These are phyloP conservation scores for Notolepis coatsorum DNA, from an alignment of 2,797 vertebrate genomes.

Conservation along the genomic window DNA sequence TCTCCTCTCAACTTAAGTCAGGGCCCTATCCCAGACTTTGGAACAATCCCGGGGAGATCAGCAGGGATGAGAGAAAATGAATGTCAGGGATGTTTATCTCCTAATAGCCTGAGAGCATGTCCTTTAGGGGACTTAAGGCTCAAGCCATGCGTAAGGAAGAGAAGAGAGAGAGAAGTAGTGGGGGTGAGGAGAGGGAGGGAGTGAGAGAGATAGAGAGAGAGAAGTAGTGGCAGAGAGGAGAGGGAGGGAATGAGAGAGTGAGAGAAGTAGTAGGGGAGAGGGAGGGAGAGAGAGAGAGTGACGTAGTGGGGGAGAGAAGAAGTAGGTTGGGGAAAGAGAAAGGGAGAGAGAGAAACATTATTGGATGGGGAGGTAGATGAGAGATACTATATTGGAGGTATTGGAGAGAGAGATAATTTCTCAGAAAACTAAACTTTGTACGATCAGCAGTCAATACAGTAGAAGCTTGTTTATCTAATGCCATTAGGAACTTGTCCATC, in stretches of 20 bases:
- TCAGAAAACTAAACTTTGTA: too few species aligned
- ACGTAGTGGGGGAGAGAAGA: not conserved
- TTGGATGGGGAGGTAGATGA: too few species aligned
- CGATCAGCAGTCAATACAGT: too few species aligned
- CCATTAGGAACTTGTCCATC: too few species aligned
- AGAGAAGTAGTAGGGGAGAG: not conserved
- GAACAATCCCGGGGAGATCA: conserved; percentile 40
- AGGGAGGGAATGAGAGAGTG: conserved; percentile 24
- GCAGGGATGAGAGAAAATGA: conserved; percentile 31
- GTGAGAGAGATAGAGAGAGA: too few species aligned
- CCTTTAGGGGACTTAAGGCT: conserved; percentile 15
- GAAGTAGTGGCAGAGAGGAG: not conserved
- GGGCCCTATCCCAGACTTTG: conserved; percentile 23
- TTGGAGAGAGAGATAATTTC: not conserved
- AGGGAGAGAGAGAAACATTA: conserved; percentile 11
- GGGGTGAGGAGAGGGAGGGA: not conserved
- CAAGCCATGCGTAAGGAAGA: conserved; percentile 11
- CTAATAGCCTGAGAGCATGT: conserved; percentile 29
- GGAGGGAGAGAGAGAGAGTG: too few species aligned
- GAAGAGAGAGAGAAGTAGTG: not conserved
- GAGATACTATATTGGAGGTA: too few species aligned
- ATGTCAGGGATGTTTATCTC: conserved; percentile 53
- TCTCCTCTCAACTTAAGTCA: conserved; percentile 32
- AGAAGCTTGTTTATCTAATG: too few species aligned
- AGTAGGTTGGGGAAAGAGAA: not conserved